Evolutionary conservation across 2,113 vertebrate species (phyloP).

Genomic region (Paramisgurnus dabryanus): DNA sequence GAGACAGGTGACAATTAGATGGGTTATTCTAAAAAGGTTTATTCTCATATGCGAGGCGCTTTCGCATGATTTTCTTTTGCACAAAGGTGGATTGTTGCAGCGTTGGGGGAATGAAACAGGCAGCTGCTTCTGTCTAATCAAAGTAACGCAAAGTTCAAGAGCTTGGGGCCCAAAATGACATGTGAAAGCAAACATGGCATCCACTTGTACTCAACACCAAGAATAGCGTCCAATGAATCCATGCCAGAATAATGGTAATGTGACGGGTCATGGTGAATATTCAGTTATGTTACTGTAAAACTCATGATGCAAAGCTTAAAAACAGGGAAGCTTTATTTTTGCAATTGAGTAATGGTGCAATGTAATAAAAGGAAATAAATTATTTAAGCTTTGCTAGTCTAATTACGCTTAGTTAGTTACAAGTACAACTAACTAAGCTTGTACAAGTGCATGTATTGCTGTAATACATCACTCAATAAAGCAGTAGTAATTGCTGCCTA

Average conservation of each 20-base stretch:
- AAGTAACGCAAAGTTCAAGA: neutral
- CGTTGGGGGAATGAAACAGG: neutral
- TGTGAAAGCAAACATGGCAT: conserved; percentile 4
- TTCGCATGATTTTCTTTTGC: neutral
- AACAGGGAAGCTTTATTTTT: neutral
- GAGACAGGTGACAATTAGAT: neutral
- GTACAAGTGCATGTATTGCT: too few species aligned
- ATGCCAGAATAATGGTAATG: neutral
- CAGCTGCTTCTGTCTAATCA: neutral
- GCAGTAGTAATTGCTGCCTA: too few species aligned
- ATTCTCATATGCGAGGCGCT: neutral
- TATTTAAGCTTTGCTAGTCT: too few species aligned
- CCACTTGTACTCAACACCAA: conserved; percentile 3
- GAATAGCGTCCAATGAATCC: neutral
- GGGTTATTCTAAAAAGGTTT: neutral
- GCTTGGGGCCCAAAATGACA: neutral
- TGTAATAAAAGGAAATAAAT: too few species aligned
- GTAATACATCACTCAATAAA: too few species aligned
- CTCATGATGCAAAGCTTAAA: neutral
- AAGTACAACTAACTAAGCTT: too few species aligned
- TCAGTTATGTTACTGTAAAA: neutral
- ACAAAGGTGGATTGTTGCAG: conserved; percentile 5
- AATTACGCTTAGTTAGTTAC: too few species aligned
- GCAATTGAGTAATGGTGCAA: too few species aligned
- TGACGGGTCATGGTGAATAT: neutral